phyloP scores from a whole-genome alignment of 2,888 invertebrate genomes.

The Apantesis nais region DNA sequence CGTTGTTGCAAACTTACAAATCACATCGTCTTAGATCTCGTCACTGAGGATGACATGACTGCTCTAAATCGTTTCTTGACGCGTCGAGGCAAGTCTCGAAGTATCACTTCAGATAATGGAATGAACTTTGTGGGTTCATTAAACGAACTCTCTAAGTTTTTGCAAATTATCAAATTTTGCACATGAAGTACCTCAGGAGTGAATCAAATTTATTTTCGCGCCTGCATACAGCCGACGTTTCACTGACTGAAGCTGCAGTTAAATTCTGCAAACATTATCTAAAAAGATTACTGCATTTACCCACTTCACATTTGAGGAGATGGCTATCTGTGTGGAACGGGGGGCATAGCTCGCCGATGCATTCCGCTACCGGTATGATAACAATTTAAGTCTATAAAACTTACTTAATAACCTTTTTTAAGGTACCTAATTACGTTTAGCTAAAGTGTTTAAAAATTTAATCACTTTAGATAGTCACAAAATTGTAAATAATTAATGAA shows the following conservation, averaged over 20 bases:
- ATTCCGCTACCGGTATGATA: too few species aligned
- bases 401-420: too few species aligned
- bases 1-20: too few species aligned
- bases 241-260: constrained; percentile 14
- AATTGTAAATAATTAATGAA: too few species aligned
- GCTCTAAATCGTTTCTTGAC: constrained; percentile 21
- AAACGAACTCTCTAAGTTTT: constrained; percentile 1
- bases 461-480: too few species aligned
- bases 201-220: constrained; percentile 16
- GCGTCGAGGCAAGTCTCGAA: constrained; percentile 22
- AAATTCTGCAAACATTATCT: constrained; percentile 13
- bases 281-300: constrained; percentile 11
- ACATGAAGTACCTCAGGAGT: constrained; percentile 11
- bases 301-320: constrained; percentile 24
- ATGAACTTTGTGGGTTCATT: constrained; percentile 24
- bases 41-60: constrained; percentile 15
- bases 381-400: too few species aligned
- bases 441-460: too few species aligned
- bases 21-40: constrained; percentile 7
- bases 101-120: constrained; percentile 20
- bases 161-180: neutral
- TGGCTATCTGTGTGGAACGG: constrained; percentile 18
- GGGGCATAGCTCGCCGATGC: too few species aligned
- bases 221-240: constrained; percentile 16
- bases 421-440: too few species aligned